Base-by-base conservation (phyloP, 2,113 vertebrate genomes). In the Gavia stellata region DNA sequence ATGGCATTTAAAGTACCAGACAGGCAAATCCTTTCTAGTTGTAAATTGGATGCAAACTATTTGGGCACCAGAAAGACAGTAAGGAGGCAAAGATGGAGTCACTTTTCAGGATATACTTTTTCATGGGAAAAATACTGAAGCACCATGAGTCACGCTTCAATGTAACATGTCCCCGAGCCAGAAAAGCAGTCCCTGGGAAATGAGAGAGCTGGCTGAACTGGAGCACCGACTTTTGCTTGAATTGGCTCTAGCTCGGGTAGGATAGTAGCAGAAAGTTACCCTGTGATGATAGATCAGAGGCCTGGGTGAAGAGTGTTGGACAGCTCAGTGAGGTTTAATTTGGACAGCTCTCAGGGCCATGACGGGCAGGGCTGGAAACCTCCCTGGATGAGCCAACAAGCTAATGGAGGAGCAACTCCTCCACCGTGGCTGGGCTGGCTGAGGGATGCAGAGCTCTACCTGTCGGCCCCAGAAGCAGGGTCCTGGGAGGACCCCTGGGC, bases 11-110 rank as follows among this genome's bases (percentile, higher is more conserved):
- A 36, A 59, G 67, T 49, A 17, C 15, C 10, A 14, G 38, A 18
- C 3, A 29, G 17, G 44, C 31, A 70, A 52, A 31, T 13, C 19
- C 33, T 19, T 62, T 55, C 24, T n/a, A 12, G 58, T 5, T 61
- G 40, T 33, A 24, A 56, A 52, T 0, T 1, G 71, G 59, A 29
- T 50, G 45, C 29, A 33, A 47, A 49, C 1, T 0, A 34, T 28
- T 58, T 19, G 66, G 45, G 34, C 62, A 65, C 11, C 44, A 61
- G 65, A 61, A 70, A 49, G 68, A 28, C 53, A 15, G 2, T 0
- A 16, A 72, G 45, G 44, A 61, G 47, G 81, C 24, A 55, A 67
- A 74, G 44, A 33, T 3, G 68, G 72, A 92, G 63, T 17, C 7
- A 0, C 8, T 71, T 31, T 25, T 61, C 17, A 70, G 21, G 72